Evolutionary conservation across 2,888 invertebrate species (phyloP).

Genomic region (Hoplodrina ambigua): DNA sequence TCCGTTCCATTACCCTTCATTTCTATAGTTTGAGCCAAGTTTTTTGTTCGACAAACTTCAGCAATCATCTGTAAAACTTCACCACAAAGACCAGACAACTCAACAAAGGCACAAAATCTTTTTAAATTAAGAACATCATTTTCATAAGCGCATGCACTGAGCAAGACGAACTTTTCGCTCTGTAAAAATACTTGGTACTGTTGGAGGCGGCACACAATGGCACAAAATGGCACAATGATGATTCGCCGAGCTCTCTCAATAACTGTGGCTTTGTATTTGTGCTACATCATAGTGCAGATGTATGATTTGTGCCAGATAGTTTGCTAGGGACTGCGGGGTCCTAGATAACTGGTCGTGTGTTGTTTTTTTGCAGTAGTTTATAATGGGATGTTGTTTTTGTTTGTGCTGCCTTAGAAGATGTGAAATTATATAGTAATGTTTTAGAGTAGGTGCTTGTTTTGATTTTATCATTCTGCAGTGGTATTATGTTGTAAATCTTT

Average conservation of each 20-base stretch:
- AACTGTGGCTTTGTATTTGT: conserved; percentile 56
- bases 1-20: not conserved
- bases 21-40: not conserved
- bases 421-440: too few species aligned
- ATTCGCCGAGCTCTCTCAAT: conserved; percentile 59
- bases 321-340: not conserved
- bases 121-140: conserved; percentile 61
- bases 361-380: not conserved
- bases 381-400: conserved; percentile 2
- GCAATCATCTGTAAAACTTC: conserved; percentile 34
- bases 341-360: not conserved
- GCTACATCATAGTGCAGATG: conserved; percentile 21
- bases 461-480: not conserved
- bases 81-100: conserved; percentile 3
- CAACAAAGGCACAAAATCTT: conserved; percentile 41
- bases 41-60: conserved; percentile 16
- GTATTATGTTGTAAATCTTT: too few species aligned
- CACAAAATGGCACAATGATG: conserved; percentile 62
- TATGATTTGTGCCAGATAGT: conserved; percentile 53
- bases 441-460: too few species aligned
- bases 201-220: conserved; percentile 34
- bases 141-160: conserved; percentile 53
- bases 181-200: conserved; percentile 67
- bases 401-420: not conserved
- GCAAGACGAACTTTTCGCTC: conserved; percentile 63